Conservation (phyloP, 2,797 vertebrate species). For the Hyperoplus immaculatus region DNA sequence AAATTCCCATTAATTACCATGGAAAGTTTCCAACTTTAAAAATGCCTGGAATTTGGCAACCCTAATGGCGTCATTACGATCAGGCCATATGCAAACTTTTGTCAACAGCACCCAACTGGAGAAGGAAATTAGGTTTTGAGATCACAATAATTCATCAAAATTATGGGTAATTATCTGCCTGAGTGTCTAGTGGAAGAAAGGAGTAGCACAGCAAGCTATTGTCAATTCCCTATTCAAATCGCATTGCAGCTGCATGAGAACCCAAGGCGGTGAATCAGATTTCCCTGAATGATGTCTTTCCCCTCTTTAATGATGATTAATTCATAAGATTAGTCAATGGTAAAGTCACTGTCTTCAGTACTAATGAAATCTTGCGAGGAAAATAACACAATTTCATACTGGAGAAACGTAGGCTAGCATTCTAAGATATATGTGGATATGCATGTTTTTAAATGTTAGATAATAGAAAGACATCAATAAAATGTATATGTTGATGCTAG, state of each 20-base stretch:
- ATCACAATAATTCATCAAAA: slow-evolving; percentile 36
- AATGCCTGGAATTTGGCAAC: neutral
- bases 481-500: too few relatives aligned
- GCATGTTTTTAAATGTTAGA: too few relatives aligned
- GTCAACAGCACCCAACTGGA: slow-evolving; percentile 23
- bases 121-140: slow-evolving; percentile 36
- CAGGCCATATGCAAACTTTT: slow-evolving; percentile 11
- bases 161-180: slow-evolving; percentile 15
- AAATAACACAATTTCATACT: neutral
- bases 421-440: too few relatives aligned
- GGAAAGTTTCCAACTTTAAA: too few relatives aligned
- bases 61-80: slow-evolving; percentile 24
- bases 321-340: slow-evolving; percentile 12
- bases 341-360: neutral
- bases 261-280: slow-evolving; percentile 34
- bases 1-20: too few relatives aligned
- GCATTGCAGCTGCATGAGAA: slow-evolving; percentile 24
- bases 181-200: slow-evolving; percentile 5
- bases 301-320: slow-evolving; percentile 32
- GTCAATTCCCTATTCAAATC: slow-evolving; percentile 12
- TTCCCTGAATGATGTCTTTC: slow-evolving; percentile 14
- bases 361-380: neutral
- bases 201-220: slow-evolving; percentile 9
- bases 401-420: neutral
- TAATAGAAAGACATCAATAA: too few relatives aligned